Evolutionary conservation across 2,888 invertebrate genomes (phyloP).

Genomic region (Campoplex capitator): DNA sequence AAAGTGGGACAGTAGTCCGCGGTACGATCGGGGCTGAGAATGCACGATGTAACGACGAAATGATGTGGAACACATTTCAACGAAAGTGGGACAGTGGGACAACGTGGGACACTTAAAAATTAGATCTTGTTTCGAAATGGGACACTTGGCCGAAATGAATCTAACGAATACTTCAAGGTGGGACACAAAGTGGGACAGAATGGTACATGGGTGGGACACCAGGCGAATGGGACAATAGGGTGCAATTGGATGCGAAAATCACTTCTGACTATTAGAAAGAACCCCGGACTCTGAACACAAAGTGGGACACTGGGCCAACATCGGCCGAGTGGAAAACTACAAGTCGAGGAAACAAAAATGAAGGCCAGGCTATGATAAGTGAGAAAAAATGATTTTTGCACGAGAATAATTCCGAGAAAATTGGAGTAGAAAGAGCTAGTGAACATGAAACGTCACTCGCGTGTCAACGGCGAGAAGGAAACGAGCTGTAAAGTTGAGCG

Average conservation of each 20-base stretch:
- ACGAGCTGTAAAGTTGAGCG: conserved; percentile 22
- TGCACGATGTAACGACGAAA: too few species aligned
- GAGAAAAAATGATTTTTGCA: not conserved
- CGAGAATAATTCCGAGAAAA: conserved; percentile 4
- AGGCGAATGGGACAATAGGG: too few species aligned
- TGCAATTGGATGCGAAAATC: too few species aligned
- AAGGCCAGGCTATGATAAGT: not conserved
- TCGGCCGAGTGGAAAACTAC: not conserved
- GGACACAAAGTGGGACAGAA: too few species aligned
- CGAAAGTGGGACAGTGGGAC: too few species aligned
- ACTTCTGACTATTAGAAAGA: not conserved
- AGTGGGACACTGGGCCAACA: not conserved
- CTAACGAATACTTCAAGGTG: too few species aligned
- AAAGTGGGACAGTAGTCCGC: too few species aligned
- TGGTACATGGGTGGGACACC: too few species aligned
- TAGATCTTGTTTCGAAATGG: too few species aligned
- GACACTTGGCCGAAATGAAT: too few species aligned
- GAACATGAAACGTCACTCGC: conserved; percentile 19
- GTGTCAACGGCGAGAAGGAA: not conserved
- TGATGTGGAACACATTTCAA: too few species aligned
- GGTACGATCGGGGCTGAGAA: too few species aligned
- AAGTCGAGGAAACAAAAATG: not conserved
- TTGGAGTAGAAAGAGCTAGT: not conserved
- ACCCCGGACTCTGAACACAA: conserved; percentile 70
- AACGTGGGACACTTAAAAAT: not conserved